Base-by-base conservation (phyloP, 2,888 invertebrate species). In the Xanthorhoe spadicearia region DNA sequence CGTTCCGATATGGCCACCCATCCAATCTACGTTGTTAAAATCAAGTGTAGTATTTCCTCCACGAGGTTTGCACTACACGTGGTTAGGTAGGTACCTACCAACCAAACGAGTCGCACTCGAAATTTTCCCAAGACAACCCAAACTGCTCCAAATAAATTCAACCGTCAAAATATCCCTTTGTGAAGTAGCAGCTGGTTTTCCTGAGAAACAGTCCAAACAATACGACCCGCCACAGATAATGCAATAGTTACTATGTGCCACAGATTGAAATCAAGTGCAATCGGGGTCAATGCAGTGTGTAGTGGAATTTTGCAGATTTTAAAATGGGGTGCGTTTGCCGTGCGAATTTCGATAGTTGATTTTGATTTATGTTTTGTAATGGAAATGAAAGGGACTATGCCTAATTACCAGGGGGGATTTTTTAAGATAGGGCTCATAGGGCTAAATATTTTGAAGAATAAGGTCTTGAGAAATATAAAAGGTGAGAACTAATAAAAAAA, bases 141-240 rank as follows among this genome's bases (percentile, higher is more conserved):
- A 65, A 60, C 68, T 69, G 75, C 72, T 73, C 72, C 65, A 77
- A 74, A 76, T 75, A 77, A 43, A 82, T 77, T 77, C 75, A 84
- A 81, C 83, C 83, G 83, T 80, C 83, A 69, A 76, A 74, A 76
- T 71, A 54, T 69, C 65, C 73, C 76, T 82, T 81, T 83, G 81
- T 78, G 70, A 75, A 72, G 82, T 83, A 83, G 54, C 84, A 87
- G 81, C 89, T 88, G 89, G 82, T 89, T 88, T 79, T 77, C 74
- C 76, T 85, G 84, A 84, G 87, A 84, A 68, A 64, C 46, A 43
- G 57, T 23, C 49, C 57, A 5, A 52, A 68, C 68, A 68, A 68
- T 64, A 61, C 60, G 35, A 43, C 17, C 35, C n/a, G 51, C 61
- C 64, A 68, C 67, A 64, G 67, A 28, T 49, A 35, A 19, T 15